These are phyloP conservation scores for Melanotaenia duboulayi DNA, from an alignment of 2,113 vertebrate species.

Conservation along the genomic window DNA sequence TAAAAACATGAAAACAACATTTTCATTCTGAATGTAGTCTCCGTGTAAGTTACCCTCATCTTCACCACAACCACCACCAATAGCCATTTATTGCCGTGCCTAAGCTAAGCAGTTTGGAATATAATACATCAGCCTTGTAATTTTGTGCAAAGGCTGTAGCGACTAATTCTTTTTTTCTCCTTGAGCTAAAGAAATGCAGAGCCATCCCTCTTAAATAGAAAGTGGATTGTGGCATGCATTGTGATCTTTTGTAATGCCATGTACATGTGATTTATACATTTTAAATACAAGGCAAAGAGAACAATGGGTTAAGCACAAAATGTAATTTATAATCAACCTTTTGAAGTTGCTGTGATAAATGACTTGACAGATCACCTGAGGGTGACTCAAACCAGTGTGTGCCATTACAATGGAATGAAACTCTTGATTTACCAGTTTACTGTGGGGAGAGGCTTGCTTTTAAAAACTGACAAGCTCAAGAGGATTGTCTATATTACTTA, in stretches of 20 bases:
- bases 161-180: not conserved
- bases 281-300: not conserved
- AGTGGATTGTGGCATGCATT: not conserved
- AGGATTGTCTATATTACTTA: not conserved
- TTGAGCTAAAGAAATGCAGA: not conserved
- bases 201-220: not conserved
- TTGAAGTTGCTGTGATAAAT: conserved; percentile 14
- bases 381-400: conserved; percentile 21
- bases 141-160: not conserved
- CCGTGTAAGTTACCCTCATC: not conserved
- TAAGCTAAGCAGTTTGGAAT: not conserved
- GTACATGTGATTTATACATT: not conserved
- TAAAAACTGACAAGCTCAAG: conserved; percentile 16
- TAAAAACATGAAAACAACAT: not conserved
- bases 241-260: not conserved
- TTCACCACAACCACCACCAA: not conserved
- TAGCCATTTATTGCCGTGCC: not conserved
- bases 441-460: not conserved
- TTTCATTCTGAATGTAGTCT: not conserved
- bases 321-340: not conserved
- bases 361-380: conserved; percentile 14
- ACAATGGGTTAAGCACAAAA: not conserved
- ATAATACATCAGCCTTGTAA: not conserved
- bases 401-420: conserved; percentile 40
- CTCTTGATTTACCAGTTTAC: conserved; percentile 45